phyloP scores from a whole-genome alignment of 1,140 invertebrate species.

The Aphaenogaster rudis region DNA sequence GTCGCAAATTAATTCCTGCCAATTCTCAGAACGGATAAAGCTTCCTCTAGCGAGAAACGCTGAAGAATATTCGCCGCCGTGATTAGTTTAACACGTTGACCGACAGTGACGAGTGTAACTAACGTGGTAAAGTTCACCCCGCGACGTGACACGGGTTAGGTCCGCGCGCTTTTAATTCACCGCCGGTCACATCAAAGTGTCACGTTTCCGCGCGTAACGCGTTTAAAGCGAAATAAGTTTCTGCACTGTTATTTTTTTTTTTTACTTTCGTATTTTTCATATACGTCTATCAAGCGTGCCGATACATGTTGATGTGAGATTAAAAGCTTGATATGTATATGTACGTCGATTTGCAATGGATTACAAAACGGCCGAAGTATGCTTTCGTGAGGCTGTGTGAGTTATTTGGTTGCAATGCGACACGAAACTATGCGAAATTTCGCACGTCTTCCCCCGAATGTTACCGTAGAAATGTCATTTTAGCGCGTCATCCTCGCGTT shows the following conservation, averaged over 20 bases:
- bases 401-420: neutral
- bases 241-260: neutral
- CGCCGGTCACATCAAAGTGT: neutral
- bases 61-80: constrained; percentile 32
- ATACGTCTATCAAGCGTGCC: neutral
- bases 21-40: constrained; percentile 55
- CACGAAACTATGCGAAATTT: neutral
- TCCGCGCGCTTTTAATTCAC: constrained; percentile 3
- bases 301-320: neutral
- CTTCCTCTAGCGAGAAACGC: constrained; percentile 48
- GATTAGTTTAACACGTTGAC: constrained; percentile 60
- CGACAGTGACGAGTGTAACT: constrained; percentile 51
- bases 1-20: constrained; percentile 58
- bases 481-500: constrained; percentile 34
- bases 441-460: neutral
- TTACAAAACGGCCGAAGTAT: neutral
- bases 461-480: constrained; percentile 27
- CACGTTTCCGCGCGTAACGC: neutral
- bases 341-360: neutral
- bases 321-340: neutral
- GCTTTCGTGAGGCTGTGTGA: neutral
- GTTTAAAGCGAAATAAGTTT: neutral
- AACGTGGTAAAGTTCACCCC: constrained; percentile 28
- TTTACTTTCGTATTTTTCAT: neutral
- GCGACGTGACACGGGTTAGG: neutral